These are phyloP conservation scores for Xyrauchen texanus DNA, from an alignment of 2,113 vertebrate genomes.

Conservation along the genomic window DNA sequence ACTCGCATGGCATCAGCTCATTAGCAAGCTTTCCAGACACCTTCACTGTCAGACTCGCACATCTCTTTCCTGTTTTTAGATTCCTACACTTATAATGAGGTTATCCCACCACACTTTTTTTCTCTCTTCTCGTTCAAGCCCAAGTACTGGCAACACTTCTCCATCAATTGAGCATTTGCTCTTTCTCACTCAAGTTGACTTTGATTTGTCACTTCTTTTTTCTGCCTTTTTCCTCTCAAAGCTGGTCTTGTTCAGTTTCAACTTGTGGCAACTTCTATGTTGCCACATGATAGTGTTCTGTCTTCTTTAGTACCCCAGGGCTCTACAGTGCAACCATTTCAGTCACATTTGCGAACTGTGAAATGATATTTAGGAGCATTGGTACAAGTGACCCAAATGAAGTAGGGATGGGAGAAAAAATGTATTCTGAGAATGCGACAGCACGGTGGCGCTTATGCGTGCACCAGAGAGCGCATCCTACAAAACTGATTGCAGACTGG, in stretches of 20 bases:
- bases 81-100: slow-evolving; percentile 45
- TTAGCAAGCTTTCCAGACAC: slow-evolving; percentile 45
- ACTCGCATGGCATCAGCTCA: slow-evolving; percentile 35
- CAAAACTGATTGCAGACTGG: no score
- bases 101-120: slow-evolving; percentile 19
- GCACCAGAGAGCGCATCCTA: no score
- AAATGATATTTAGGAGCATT: no score
- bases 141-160: not conserved
- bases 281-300: not conserved
- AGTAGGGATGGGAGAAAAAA: no score
- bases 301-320: not conserved
- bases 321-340: no score
- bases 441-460: no score
- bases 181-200: slow-evolving; percentile 31
- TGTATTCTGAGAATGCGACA: no score
- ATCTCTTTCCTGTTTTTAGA: slow-evolving; percentile 45
- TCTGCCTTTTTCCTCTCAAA: not conserved
- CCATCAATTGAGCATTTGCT: slow-evolving; percentile 19
- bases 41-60: slow-evolving; percentile 41
- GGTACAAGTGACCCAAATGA: no score
- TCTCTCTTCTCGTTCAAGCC: slow-evolving; percentile 6
- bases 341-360: no score
- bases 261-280: not conserved
- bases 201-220: slow-evolving; percentile 17
- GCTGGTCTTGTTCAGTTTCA: slow-evolving; percentile 8